Conservation (phyloP, 2,888 invertebrate species). For the Heliconius sara region DNA sequence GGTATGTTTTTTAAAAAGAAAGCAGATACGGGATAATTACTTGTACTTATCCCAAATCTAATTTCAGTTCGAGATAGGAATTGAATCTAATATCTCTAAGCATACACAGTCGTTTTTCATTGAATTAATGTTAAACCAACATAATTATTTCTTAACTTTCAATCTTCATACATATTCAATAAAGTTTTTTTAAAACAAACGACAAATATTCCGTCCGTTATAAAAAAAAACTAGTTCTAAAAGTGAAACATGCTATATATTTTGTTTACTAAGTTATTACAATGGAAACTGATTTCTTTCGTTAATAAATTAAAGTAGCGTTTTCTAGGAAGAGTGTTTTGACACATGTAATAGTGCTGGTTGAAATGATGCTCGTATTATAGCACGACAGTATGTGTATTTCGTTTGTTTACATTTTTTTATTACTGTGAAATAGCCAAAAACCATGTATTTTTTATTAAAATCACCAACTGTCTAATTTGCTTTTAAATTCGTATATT, state of each 20-base stretch:
- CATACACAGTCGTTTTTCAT: neutral
- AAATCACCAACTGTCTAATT: no score
- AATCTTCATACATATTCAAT: constrained; percentile 1
- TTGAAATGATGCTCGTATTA: neutral
- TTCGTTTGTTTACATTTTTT: neutral
- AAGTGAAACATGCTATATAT: neutral
- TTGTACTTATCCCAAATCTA: neutral
- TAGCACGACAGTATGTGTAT: neutral
- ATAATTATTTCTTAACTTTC: neutral
- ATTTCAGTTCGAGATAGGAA: neutral
- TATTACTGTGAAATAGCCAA: neutral
- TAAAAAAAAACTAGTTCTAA: neutral
- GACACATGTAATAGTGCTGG: neutral
- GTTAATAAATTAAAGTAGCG: constrained; percentile 12
- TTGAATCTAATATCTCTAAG: neutral
- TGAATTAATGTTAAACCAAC: neutral
- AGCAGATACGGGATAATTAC: no score
- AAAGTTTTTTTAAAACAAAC: neutral
- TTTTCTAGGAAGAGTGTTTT: constrained; percentile 22
- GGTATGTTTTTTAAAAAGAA: no score
- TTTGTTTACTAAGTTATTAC: neutral
- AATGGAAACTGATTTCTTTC: constrained; percentile 3
- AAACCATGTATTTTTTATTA: no score
- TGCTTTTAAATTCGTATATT: no score
- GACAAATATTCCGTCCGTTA: neutral